Evolutionary conservation across 2,797 vertebrate species (phyloP).

Genomic region (Florisuga fusca): DNA sequence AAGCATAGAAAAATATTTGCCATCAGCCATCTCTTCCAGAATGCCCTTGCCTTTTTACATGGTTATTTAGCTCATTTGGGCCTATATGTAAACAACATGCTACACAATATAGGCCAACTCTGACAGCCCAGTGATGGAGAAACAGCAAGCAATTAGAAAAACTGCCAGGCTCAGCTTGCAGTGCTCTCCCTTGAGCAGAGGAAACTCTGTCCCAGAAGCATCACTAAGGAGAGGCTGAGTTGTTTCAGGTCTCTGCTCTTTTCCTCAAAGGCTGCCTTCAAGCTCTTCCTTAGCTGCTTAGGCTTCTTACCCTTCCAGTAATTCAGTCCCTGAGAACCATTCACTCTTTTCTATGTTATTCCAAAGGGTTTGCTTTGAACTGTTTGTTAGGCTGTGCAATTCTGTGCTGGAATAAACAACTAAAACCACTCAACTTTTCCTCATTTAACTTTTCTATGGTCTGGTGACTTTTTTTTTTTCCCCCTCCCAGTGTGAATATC

Average conservation of each 20-base stretch:
- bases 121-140: background rate
- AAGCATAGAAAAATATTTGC: constrained; percentile 54
- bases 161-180: background rate
- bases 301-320: background rate
- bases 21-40: constrained; percentile 5
- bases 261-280: background rate
- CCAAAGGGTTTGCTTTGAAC: background rate
- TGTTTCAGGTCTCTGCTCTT: background rate
- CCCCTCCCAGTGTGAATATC: background rate
- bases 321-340: background rate
- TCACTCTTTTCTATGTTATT: background rate
- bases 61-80: background rate
- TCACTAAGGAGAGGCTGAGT: background rate
- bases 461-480: accelerated
- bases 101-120: background rate
- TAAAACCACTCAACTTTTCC: background rate
- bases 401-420: background rate
- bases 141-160: background rate
- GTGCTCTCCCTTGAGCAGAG: background rate
- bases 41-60: background rate
- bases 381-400: background rate
- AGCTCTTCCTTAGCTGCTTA: background rate
- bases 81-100: background rate
- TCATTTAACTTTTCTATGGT: background rate
- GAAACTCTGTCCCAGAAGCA: background rate